Base-by-base conservation (phyloP, 64 coral and sea anemone genomes). In the Montipora efflorescens region DNA sequence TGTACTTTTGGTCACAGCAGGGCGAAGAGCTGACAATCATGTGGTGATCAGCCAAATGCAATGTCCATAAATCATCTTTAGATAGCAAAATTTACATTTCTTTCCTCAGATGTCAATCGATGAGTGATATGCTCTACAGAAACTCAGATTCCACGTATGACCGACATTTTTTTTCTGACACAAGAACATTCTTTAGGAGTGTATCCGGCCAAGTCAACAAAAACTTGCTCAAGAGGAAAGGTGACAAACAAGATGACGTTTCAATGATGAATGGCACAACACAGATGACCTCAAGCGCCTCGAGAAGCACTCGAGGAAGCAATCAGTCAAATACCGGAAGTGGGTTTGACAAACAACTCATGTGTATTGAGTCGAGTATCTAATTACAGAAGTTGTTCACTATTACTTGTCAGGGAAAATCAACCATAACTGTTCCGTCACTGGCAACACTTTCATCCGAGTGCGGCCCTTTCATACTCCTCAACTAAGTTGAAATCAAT, bases 141-240 rank as follows among this genome's bases (percentile, higher is more conserved):
- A 86, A 70, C 18, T 3, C 62, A 12, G 82, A 49, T 16, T 86
- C 82, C 0, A 7, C n/a, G 19, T 48, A 86, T 47, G 66, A 47
- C 51, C 16, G 46, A 46, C 82, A 64, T 1, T 86, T 86, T 67
- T 86, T 44, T 4, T 71, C 45, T 14, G 82, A 86, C 67, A 86
- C 82, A 86, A 70, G 20, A 49, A n/a, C 82, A 86, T 50, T 48
- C 18, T 86, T 71, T 10, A 86, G n/a, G 47, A 82, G 7, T 59
- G 11, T 21, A 36, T 36, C 80, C 58, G 43, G 6, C 19, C 55
- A 44, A 28, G 20, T 15, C 18, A 19, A 71, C 20, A 61, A 23
- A 61, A 10, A 47, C 36, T 86, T 18, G 47, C 15, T 84, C 7
- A 67, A 84, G 36, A 84, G 59, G 4, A 84, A 67, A 48, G 16